These are phyloP conservation scores for Bubalus kerabau DNA, from an alignment of 2,113 vertebrate species.

Conservation along the genomic window DNA sequence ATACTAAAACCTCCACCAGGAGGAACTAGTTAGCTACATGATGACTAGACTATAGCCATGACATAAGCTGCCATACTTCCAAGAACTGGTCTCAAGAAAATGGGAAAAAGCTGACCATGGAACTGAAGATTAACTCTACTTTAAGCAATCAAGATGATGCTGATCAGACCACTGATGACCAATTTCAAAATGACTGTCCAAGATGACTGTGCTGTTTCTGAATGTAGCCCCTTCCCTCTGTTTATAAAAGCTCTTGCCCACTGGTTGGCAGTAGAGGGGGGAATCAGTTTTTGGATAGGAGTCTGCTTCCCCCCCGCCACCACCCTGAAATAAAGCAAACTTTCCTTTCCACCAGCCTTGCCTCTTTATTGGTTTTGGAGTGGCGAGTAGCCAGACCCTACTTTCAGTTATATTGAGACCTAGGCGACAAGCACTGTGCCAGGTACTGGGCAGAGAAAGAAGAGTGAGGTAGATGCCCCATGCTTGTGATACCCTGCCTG, in stretches of 20 bases:
- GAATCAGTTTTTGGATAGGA: background rate
- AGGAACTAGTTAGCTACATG: background rate
- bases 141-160: background rate
- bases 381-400: background rate
- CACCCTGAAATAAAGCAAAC: background rate
- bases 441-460: background rate
- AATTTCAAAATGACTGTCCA: background rate
- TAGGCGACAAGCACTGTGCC: background rate
- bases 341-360: background rate
- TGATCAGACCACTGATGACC: background rate
- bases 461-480: background rate
- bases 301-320: fast-evolving
- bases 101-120: background rate
- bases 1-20: background rate
- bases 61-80: background rate
- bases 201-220: background rate
- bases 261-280: background rate
- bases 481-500: background rate
- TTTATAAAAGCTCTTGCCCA: background rate
- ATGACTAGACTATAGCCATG: background rate
- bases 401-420: background rate
- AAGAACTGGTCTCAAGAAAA: background rate
- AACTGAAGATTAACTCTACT: background rate
- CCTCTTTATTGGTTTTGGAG: background rate
- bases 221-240: background rate